Evolutionary conservation across 2,888 invertebrate species (phyloP), one percentile per base, ranked within the genome.

Genomic region (Cabera pusaria): DNA sequence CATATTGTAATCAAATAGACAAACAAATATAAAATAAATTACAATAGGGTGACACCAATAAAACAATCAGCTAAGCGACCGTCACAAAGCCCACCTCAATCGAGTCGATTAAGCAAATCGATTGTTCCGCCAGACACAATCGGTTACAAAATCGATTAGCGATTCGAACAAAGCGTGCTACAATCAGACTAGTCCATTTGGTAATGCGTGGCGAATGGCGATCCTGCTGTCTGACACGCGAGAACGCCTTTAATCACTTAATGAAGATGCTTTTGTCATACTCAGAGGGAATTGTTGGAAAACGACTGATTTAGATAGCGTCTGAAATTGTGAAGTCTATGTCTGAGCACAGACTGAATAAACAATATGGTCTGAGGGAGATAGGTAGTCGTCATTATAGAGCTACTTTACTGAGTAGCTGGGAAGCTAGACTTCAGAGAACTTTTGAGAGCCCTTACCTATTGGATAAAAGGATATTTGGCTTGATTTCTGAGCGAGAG

Each of bases 161-260:
- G 34, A 43, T 16, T 26, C 24, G 41, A 37, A 46, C 39, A 36
- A 46, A 29, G 18, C 41, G 27, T 3, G 27, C 40, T 33, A 21
- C 29, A 21, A 19, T 27, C 44, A 41, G 46, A 46, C 44, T 25
- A 44, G 22, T 52, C 40, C 49, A 52, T 52, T 52, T 44, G 36
- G 47, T 52, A 52, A 52, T 52, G 52, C 43, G 12, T n/a, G n/a
- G n/a, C n/a, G n/a, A n/a, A 9, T 8, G 34, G 24, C 41, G 28
- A 21, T 12, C 26, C 22, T 17, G 37, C 35, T 29, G 49, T 33
- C 44, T 43, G 49, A 36, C 46, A 40, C 33, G 37, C 35, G 23
- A 40, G 47, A 28, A 38, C 14, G 6, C 8, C 36, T 43, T 35
- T 45, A 38, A 51, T 51, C 47, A 45, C 38, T 47, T 47, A 49